Conservation (phyloP, 2,888 invertebrate genomes). For the Morinoia aosen region DNA sequence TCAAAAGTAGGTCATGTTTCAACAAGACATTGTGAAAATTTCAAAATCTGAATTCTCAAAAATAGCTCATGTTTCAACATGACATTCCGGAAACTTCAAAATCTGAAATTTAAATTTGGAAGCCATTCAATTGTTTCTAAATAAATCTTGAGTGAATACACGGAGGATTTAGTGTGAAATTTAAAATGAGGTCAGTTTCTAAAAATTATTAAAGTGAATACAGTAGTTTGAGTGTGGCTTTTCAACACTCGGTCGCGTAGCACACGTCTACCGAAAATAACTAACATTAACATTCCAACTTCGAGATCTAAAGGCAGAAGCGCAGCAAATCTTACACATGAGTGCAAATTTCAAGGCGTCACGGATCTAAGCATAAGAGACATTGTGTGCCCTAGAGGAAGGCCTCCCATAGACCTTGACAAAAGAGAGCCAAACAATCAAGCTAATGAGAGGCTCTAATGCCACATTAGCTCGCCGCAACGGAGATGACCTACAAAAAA, state of each 20-base stretch:
- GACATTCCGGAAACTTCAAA: too few relatives aligned
- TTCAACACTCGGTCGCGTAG: background rate
- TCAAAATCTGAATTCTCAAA: background rate
- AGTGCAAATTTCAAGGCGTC: background rate
- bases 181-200: background rate
- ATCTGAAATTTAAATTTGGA: background rate
- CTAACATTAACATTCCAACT: background rate
- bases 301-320: background rate
- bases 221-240: background rate
- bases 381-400: background rate
- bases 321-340: background rate
- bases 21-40: too few relatives aligned
- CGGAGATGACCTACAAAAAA: conserved; percentile 12
- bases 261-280: background rate
- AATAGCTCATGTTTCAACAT: too few relatives aligned
- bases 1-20: too few relatives aligned
- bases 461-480: background rate
- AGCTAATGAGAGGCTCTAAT: conserved; percentile 2
- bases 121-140: background rate
- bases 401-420: background rate
- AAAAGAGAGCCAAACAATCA: background rate
- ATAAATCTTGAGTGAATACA: background rate
- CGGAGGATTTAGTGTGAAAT: background rate
- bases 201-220: background rate
- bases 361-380: background rate